phyloP scores from a whole-genome alignment of 1,140 invertebrate genomes.

The Magallana angulata region DNA sequence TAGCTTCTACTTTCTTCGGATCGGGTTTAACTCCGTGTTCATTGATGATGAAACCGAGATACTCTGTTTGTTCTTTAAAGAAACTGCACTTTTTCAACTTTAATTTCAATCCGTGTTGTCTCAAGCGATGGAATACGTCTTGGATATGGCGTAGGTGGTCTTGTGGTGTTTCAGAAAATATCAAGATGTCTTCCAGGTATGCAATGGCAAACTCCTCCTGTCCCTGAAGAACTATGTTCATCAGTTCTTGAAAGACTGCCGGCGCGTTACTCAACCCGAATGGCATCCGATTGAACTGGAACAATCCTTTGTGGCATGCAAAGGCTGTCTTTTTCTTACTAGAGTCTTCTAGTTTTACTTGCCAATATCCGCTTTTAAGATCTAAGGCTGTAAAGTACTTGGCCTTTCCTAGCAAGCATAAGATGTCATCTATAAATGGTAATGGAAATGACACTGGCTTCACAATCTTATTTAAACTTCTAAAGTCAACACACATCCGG shows the following conservation, averaged over 20 bases:
- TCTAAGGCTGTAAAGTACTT: slow-evolving; percentile 64
- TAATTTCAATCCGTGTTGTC: background rate
- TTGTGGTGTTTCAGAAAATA: slow-evolving; percentile 23
- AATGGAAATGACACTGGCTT: slow-evolving; percentile 62
- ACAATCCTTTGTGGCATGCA: slow-evolving; percentile 47
- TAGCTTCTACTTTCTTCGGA: slow-evolving; percentile 61
- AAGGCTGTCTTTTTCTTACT: slow-evolving; percentile 58
- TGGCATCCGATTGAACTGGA: slow-evolving; percentile 54
- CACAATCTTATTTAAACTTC: slow-evolving; percentile 65
- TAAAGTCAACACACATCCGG: slow-evolving; percentile 69
- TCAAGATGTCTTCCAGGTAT: slow-evolving; percentile 33
- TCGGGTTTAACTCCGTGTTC: slow-evolving; percentile 32
- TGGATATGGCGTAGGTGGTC: slow-evolving; percentile 27
- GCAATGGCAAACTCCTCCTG: background rate
- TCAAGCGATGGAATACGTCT: background rate
- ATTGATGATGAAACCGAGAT: slow-evolving; percentile 16
- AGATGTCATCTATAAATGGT: slow-evolving; percentile 69
- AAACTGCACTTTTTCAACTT: slow-evolving; percentile 27
- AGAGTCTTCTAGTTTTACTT: slow-evolving; percentile 73
- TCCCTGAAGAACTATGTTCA: background rate
- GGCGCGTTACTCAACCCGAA: slow-evolving; percentile 42
- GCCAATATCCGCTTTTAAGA: slow-evolving; percentile 74
- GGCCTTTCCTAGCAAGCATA: slow-evolving; percentile 57
- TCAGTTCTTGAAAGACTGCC: slow-evolving; percentile 34
- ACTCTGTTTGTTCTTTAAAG: slow-evolving; percentile 19